Conservation (phyloP, 2,888 invertebrate genomes). For the Calliphora vomitoria region DNA sequence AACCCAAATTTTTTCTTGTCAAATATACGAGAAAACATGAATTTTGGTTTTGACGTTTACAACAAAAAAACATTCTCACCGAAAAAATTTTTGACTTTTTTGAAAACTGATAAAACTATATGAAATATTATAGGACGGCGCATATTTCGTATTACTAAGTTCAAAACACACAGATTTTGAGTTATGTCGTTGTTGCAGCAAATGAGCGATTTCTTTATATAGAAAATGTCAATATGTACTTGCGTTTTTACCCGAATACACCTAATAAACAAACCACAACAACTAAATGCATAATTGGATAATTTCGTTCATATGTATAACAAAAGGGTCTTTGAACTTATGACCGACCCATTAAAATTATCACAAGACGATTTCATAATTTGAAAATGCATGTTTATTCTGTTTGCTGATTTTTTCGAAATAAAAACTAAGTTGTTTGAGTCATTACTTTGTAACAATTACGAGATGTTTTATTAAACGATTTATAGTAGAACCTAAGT, state of each 20-base stretch:
- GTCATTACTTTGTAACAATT: neutral
- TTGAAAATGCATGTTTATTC: neutral
- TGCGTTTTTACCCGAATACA: slow-evolving; percentile 6
- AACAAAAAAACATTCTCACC: no score
- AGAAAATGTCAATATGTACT: neutral
- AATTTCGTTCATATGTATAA: slow-evolving; percentile 26
- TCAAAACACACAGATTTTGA: no score
- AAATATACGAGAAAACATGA: no score
- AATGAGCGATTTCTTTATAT: no score
- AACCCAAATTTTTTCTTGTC: no score
- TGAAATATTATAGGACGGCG: no score
- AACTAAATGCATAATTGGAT: slow-evolving; percentile 45
- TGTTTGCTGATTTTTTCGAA: slow-evolving; percentile 13
- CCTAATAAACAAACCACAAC: neutral
- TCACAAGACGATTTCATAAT: slow-evolving; percentile 16
- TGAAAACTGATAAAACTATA: no score
- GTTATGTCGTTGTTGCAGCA: no score
- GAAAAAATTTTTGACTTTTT: no score
- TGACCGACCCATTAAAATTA: slow-evolving; percentile 65
- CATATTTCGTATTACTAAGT: no score
- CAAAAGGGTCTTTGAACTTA: slow-evolving; percentile 63
- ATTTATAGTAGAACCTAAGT: neutral
- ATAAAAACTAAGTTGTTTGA: neutral
- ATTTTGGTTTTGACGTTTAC: no score
- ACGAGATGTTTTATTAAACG: neutral